phyloP scores from a whole-genome alignment of 2,113 vertebrate genomes.

The Polypterus bichir region DNA sequence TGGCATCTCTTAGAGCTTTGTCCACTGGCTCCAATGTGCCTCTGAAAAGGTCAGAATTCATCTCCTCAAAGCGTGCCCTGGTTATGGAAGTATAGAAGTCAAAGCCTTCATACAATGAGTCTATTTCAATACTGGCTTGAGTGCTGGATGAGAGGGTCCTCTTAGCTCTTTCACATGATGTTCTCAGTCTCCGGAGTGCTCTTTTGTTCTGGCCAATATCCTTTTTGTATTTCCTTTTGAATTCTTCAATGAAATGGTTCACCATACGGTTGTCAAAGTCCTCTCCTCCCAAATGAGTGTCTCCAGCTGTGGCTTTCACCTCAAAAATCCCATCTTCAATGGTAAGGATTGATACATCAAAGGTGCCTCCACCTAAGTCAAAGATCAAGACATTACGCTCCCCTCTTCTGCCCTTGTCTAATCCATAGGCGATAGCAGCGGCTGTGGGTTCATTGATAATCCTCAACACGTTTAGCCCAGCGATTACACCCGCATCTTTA shows the following conservation, averaged over 20 bases:
- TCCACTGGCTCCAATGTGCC: constrained; percentile 22
- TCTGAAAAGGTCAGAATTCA: constrained; percentile 29
- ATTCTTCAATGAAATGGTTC: constrained; percentile 14
- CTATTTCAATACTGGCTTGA: constrained; percentile 17
- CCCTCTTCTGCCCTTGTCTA: constrained; percentile 17
- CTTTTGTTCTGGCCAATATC: constrained; percentile 14
- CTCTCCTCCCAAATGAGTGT: constrained; percentile 18
- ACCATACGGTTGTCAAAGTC: constrained; percentile 20
- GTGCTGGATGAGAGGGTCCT: constrained; percentile 15
- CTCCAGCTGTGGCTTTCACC: constrained; percentile 18
- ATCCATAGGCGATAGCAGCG: constrained; percentile 20
- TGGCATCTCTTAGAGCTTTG: constrained; percentile 21
- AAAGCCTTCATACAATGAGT: constrained; percentile 13
- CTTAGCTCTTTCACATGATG: constrained; percentile 17
- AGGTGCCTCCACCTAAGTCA: constrained; percentile 21
- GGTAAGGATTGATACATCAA: constrained; percentile 21
- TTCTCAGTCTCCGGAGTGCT: constrained; percentile 13
- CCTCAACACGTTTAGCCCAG: constrained; percentile 2
- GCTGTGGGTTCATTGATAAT: constrained; percentile 23
- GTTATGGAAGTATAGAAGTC: constrained; percentile 18
- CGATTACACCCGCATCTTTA: no score
- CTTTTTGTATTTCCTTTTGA: constrained; percentile 16
- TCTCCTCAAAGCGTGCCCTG: constrained; percentile 18
- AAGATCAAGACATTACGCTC: constrained; percentile 21
- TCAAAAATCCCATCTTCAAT: constrained; percentile 23